Evolutionary conservation across 2,113 vertebrate species (phyloP).

Genomic region (Columbina picui): DNA sequence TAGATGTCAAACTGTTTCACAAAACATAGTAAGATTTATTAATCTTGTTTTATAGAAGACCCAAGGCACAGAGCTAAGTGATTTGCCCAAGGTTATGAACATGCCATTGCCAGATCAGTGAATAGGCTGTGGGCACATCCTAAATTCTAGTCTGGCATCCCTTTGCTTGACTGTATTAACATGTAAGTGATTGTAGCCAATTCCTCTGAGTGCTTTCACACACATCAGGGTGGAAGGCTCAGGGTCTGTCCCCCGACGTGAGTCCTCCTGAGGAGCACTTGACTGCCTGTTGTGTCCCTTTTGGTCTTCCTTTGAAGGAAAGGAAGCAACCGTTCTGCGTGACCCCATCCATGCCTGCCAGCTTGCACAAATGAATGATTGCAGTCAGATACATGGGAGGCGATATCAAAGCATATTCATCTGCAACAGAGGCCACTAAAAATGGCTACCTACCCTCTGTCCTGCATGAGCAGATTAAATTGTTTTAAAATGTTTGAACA

Average conservation of each 20-base stretch:
- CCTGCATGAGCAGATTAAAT: slow-evolving; percentile 12
- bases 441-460: slow-evolving; percentile 3
- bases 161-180: not conserved
- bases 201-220: not conserved
- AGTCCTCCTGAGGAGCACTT: not conserved
- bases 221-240: not conserved
- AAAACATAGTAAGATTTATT: not conserved
- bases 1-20: not conserved
- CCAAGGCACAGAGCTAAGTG: not conserved
- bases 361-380: not conserved
- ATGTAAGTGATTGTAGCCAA: not conserved
- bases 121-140: not conserved
- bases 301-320: not conserved
- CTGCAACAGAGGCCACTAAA: not conserved
- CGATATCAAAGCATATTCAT: not conserved
- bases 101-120: fast-evolving
- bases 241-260: not conserved
- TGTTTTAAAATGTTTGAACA: slow-evolving; percentile 44
- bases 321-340: not conserved
- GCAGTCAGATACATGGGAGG: fast-evolving
- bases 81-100: not conserved
- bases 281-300: fast-evolving
- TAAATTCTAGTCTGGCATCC: not conserved
- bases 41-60: not conserved
- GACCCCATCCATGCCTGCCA: not conserved